Evolutionary conservation across 2,888 invertebrate genomes (phyloP).

Genomic region (Scrobipalpa costella): DNA sequence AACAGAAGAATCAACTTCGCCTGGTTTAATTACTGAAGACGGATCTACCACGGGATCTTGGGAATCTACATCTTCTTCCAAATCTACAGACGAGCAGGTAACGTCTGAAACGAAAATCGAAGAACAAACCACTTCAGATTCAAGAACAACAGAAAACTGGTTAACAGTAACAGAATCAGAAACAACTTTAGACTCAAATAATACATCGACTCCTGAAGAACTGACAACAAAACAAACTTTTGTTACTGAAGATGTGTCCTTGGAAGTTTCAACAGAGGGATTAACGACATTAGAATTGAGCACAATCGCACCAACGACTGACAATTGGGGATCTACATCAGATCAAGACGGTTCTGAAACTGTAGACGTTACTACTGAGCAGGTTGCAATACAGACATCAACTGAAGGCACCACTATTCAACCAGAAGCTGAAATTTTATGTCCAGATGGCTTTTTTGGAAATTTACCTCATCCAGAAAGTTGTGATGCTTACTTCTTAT

Average conservation of each 20-base stretch:
- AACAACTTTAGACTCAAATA: background rate
- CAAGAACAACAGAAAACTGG: background rate
- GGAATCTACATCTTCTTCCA: slow-evolving; percentile 19
- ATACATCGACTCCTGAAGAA: background rate
- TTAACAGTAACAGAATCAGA: background rate
- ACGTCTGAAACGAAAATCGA: background rate
- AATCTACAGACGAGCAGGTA: background rate
- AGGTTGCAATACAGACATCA: too few species aligned
- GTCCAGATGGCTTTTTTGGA: slow-evolving; percentile 38
- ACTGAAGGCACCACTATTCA: background rate
- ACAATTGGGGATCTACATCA: too few species aligned
- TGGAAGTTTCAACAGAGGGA: background rate
- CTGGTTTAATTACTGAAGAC: background rate
- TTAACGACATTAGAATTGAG: background rate
- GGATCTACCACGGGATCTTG: background rate
- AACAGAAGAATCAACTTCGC: background rate
- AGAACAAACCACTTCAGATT: background rate
- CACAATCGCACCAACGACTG: too few species aligned
- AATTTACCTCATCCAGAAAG: slow-evolving; percentile 40
- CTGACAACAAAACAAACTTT: background rate
- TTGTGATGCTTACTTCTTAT: slow-evolving; percentile 42
- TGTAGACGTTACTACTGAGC: too few species aligned
- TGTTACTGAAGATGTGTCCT: background rate
- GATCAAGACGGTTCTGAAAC: too few species aligned
- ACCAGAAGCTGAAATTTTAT: slow-evolving; percentile 28